These are phyloP conservation scores for Notocelia uddmanniana DNA, from an alignment of 2,888 invertebrate species.

Conservation along the genomic window DNA sequence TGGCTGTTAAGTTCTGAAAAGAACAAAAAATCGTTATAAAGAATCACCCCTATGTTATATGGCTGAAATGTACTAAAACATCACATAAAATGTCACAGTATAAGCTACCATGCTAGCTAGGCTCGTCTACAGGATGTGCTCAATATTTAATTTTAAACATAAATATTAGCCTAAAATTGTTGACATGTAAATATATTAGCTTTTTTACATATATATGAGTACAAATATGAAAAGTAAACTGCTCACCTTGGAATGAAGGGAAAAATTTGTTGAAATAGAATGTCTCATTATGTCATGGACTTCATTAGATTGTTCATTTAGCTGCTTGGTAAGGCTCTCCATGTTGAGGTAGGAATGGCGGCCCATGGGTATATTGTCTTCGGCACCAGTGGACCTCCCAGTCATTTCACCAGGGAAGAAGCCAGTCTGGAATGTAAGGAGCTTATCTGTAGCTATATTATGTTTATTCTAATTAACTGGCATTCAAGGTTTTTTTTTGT, in stretches of 20 bases:
- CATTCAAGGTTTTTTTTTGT: too few species aligned
- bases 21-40: background rate
- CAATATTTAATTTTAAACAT: too few species aligned
- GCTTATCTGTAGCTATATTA: background rate
- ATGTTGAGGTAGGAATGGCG: slow-evolving; percentile 65
- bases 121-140: too few species aligned
- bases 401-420: slow-evolving; percentile 80
- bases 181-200: too few species aligned
- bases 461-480: too few species aligned
- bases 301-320: slow-evolving; percentile 73
- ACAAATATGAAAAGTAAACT: background rate
- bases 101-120: too few species aligned
- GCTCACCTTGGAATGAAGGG: slow-evolving; percentile 75
- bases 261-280: slow-evolving; percentile 74
- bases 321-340: slow-evolving; percentile 64
- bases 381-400: slow-evolving; percentile 75
- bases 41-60: too few species aligned
- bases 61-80: too few species aligned
- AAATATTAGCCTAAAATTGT: too few species aligned
- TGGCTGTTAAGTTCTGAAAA: slow-evolving; percentile 76
- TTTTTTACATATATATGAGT: too few species aligned
- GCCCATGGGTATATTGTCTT: slow-evolving; percentile 55
- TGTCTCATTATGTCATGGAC: slow-evolving; percentile 74
- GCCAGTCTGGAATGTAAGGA: slow-evolving; percentile 61
- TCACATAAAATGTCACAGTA: too few species aligned